Evolutionary conservation across 2,113 vertebrate genomes (phyloP), one percentile per base, ranked within the genome.

Genomic region (Engraulis encrasicolus): DNA sequence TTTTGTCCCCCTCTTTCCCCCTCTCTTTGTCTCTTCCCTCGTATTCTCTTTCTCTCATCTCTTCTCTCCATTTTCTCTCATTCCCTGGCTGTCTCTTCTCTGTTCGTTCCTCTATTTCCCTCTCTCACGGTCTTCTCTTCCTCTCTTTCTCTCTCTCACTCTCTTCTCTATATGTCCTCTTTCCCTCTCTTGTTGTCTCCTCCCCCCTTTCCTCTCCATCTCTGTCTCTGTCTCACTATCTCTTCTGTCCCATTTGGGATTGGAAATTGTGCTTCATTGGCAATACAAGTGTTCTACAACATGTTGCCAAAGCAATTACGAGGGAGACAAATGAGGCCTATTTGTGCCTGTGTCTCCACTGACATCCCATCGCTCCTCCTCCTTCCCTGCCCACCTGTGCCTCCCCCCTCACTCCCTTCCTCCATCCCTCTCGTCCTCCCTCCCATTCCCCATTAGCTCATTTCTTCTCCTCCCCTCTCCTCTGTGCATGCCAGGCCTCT

Each of bases 241-340:
- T 34, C 31, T 4, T 74, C 66, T 74, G 12, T 14, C 31, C 31
- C 31, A 0, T 20, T 71, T 4, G 17, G n/a, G 19, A 61, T 66
- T 27, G n/a, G 20, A 37, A 81, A 40, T n/a, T n/a, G 80, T 20
- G 27, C 80, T 36, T 40, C 80, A 66, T 61, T 81, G 80, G 58
- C 58, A 66, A 27, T 66, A 66, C 58, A 66, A 66, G 58, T 66
- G 31, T 74, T n/a, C n/a, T n/a, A 12, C 27, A 12, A 31, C 27
- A 74, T 74, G 66, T 74, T 74, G 66, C 78, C 85, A 87, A 66
- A 86, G 87, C 83, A 74, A 74, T 74, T 74, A 34, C 66, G 34
- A 74, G 66, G 15, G 66, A 74, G 66, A 74, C 66, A 74, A 74
- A 74, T 31, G 66, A 74, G 66, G 14, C 27, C 31, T 34, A 34